Evolutionary conservation across 2,888 invertebrate species (phyloP), one percentile per base, ranked within the genome.

Genomic region (Noctua janthina): DNA sequence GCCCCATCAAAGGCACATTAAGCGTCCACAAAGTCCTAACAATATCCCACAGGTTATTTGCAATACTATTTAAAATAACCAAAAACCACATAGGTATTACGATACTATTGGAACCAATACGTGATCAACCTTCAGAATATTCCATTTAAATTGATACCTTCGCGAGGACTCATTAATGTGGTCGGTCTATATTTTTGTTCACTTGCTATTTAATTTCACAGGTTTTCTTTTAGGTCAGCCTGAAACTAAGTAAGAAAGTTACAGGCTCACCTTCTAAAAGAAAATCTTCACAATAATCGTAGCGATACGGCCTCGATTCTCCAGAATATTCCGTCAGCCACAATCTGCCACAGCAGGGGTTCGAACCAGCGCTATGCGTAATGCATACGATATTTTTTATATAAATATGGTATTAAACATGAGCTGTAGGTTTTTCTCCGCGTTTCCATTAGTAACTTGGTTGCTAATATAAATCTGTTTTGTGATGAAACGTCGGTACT

Each of bases 361-460:
- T 85, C 90, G 83, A 83, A 79, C 87, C 83, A 82, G 82, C 88
- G 91, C 89, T 93, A 93, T 92, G 91, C 92, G 92, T 93, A 92
- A 94, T 93, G 91, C 93, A 93, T 93, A 87, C 83, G 89, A 84
- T 87, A 92, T 89, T 93, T 94, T 93, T 92, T 91, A 90, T 83
- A 88, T 84, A 91, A 88, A 90, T 91, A 92, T 91, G 91, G 88
- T 91, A 90, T 91, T 91, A 91, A 89, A 89, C 91, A 88, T 90
- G 89, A 87, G 89, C 69, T 76, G 64, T 74, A 68, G 82, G 85
- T 90, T 90, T 90, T 91, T 91, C 86, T 87, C 35, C 69, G 75
- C 79, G 56, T 74, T 89, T 86, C 81, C 90, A 90, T 91, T 91
- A 90, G 80, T 81, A 76, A 88, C 81, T 84, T 78, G 78, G 72